Conservation (phyloP, 2,888 invertebrate genomes). For the Drosophila austrosaltans region DNA sequence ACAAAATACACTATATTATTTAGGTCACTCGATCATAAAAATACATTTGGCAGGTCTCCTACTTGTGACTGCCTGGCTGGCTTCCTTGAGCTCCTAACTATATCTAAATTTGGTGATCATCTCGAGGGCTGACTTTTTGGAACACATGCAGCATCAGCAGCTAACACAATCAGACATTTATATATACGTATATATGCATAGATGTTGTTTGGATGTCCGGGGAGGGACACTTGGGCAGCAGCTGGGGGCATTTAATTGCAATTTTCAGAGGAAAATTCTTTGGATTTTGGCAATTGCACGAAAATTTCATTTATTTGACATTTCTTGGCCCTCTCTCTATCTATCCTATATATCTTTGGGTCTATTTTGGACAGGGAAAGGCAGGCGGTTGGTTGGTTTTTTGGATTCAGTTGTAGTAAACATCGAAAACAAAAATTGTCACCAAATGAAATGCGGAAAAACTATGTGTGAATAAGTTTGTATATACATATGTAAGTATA, state of each 20-base stretch:
- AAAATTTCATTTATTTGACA: slow-evolving; percentile 74
- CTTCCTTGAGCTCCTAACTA: slow-evolving; percentile 12
- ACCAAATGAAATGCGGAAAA: slow-evolving; percentile 74
- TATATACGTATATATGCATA: slow-evolving; percentile 1
- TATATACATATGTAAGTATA: slow-evolving; percentile 21
- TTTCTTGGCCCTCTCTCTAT: slow-evolving; percentile 30
- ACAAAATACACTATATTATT: slow-evolving; percentile 34
- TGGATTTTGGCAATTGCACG: slow-evolving; percentile 79
- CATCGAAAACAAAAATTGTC: slow-evolving; percentile 65
- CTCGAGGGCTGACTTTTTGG: slow-evolving; percentile 21
- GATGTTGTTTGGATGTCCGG: not conserved
- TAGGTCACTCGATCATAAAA: slow-evolving; percentile 69
- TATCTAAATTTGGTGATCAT: slow-evolving; percentile 24
- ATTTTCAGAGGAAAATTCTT: slow-evolving; percentile 69
- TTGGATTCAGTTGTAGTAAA: slow-evolving; percentile 51
- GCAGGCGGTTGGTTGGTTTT: slow-evolving; percentile 27
- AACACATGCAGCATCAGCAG: not conserved
- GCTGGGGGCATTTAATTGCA: slow-evolving; percentile 61
- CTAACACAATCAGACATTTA: not conserved
- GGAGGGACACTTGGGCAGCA: slow-evolving; percentile 48
- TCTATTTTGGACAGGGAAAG: slow-evolving; percentile 72
- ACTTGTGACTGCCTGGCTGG: slow-evolving; percentile 15
- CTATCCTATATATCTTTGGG: slow-evolving; percentile 33
- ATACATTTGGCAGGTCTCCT: slow-evolving; percentile 58
- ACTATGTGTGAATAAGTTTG: slow-evolving; percentile 69